A percentile compares a stretch with the other conserved stretches of the same genome.
Conservation (phyloP, 2,888 invertebrate species). For the Hemistola chrysoprasaria region DNA sequence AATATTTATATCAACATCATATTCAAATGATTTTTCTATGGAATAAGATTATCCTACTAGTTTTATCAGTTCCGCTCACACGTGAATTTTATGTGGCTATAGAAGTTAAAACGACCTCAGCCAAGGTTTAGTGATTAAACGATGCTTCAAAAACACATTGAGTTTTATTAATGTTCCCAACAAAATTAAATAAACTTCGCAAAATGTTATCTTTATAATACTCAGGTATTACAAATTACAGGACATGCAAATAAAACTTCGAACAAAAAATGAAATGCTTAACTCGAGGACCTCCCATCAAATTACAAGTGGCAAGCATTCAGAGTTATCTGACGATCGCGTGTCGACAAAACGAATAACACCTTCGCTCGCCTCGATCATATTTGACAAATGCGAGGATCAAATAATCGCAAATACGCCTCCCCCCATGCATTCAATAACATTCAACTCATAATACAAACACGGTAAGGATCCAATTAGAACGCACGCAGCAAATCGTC, state of each 20-base stretch:
- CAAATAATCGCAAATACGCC: conserved; percentile 58
- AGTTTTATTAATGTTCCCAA: conserved; percentile 10
- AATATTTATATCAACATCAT: no score
- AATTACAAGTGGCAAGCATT: conserved; percentile 65
- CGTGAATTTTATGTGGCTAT: no score
- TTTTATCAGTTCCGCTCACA: no score
- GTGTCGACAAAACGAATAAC: conserved; percentile 71
- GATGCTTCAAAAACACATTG: neutral
- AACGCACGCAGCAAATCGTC: conserved; percentile 34
- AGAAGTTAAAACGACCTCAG: no score
- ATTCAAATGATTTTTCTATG: no score
- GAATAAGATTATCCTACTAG: no score
- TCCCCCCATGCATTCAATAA: conserved; percentile 29
- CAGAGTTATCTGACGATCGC: conserved; percentile 63
- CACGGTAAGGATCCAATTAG: conserved; percentile 41
- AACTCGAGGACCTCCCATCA: conserved; percentile 61
- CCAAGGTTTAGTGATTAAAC: no score
- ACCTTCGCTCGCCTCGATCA: conserved; percentile 62
- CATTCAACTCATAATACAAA: conserved; percentile 35
- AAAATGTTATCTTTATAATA: conserved; percentile 22
- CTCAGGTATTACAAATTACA: conserved; percentile 21
- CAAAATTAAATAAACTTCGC: conserved; percentile 6
- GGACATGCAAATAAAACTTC: conserved; percentile 15
- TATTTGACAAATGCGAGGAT: conserved; percentile 66
- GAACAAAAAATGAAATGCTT: conserved; percentile 40